These are phyloP conservation scores for Upupa epops DNA, from an alignment of 2,113 vertebrate species.

Conservation along the genomic window DNA sequence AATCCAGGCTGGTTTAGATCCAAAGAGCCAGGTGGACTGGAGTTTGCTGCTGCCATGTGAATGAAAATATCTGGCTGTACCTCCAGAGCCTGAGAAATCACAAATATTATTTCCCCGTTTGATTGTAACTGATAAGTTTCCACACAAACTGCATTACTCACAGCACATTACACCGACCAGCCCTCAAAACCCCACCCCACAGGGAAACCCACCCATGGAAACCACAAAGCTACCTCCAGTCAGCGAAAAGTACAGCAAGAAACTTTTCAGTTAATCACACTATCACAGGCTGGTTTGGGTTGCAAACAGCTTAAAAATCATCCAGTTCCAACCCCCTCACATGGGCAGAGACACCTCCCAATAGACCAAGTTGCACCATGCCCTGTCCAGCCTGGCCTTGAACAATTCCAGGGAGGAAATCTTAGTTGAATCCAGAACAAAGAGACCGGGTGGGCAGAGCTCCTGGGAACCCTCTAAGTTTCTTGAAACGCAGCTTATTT, in stretches of 20 bases:
- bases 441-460: background rate
- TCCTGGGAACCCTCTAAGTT: background rate
- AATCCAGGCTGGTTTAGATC: slow-evolving; percentile 87
- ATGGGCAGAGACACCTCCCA: too few species aligned
- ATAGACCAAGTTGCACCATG: too few species aligned
- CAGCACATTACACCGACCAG: too few species aligned
- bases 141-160: background rate
- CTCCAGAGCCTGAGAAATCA: slow-evolving; percentile 52
- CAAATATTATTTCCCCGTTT: background rate
- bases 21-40: slow-evolving; percentile 86
- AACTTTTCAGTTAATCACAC: background rate
- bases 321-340: too few species aligned
- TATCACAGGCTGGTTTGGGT: too few species aligned
- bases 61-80: background rate
- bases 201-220: background rate
- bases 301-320: too few species aligned
- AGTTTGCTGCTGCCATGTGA: slow-evolving; percentile 84
- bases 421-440: background rate
- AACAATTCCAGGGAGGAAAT: too few species aligned
- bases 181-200: background rate
- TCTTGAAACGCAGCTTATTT: background rate
- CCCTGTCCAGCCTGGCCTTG: too few species aligned
- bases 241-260: accelerated
- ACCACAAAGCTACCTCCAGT: background rate
- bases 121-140: background rate